Percentiles rank a stretch among this genome's conserved stretches.
These are phyloP conservation scores for Varecia variegata DNA, from an alignment of 2,797 vertebrate genomes.

Conservation along the genomic window DNA sequence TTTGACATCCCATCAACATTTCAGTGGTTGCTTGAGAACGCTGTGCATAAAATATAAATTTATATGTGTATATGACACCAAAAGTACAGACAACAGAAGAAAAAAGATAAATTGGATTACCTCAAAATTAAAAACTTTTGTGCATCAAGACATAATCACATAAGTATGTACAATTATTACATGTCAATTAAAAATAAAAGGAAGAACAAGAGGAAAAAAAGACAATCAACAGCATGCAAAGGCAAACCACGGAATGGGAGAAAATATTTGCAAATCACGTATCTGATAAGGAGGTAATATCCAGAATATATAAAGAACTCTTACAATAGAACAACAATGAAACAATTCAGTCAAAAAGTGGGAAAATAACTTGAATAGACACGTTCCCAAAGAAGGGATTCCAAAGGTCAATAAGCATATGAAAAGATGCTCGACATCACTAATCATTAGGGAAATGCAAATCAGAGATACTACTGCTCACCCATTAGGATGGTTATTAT, in stretches of 20 bases:
- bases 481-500: not conserved
- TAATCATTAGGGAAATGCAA: not conserved
- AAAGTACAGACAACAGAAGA: not conserved
- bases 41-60: constrained; percentile 43
- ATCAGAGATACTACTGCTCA: not conserved
- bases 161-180: not conserved
- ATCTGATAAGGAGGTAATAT: not conserved
- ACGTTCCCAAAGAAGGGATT: not conserved
- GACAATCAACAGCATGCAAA: not conserved
- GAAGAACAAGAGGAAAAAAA: not conserved
- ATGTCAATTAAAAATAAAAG: not conserved
- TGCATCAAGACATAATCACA: not conserved
- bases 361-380: not conserved
- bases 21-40: constrained; percentile 29
- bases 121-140: not conserved
- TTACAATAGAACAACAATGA: not conserved
- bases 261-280: not conserved
- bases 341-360: not conserved
- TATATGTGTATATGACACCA: constrained; percentile 37
- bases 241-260: not conserved
- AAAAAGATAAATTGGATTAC: not conserved
- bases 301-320: not conserved
- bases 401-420: not conserved
- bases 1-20: not conserved
- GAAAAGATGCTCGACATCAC: not conserved